Evolutionary conservation across 1,140 invertebrate genomes (phyloP), one percentile per base, ranked within the genome.

Genomic region (Drosophila sechellia): DNA sequence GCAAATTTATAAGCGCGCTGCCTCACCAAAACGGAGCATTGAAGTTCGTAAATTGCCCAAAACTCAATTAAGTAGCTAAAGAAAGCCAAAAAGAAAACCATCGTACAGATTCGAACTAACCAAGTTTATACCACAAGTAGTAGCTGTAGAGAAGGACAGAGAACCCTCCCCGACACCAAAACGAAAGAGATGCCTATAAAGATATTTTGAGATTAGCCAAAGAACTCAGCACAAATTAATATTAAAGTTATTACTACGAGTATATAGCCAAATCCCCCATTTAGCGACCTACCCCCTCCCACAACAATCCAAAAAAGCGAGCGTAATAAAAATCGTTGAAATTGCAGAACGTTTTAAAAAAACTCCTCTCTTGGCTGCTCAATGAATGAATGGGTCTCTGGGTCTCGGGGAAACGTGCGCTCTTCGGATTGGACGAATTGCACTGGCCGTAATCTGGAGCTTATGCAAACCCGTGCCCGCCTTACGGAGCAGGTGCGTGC

Each of bases 251-350:
- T 66, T 61, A 73, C 27, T 52, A 56, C 42, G 22, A 57, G 4
- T 45, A 46, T 45, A 46, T 65, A 65, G 35, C 34, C 15, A 56
- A 25, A n/a, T 10, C 25, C 34, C 42, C 66, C 66, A 70, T 68
- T 69, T 22, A 46, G 65, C 15, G 34, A 68, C 66, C 64, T 22
- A 54, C 31, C 60, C 15, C n/a, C 25, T 20, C 54, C n/a, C 27
- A 5, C 6, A 31, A 31, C 6, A 31, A 8, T 22, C 20, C 2
- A 31, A 10, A 15, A 43, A 43, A 50, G 25, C 31, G 39, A 77
- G 65, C 58, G 78, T 65, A 81, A 70, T 80, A 77, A 81, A 78
- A 81, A 77, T 77, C 79, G 79, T 81, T 81, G 69, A 69, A 68
- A 81, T 77, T 77, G 68, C 63, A 72, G 39, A 85, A 66, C 73